Evolutionary conservation across 2,797 vertebrate species (phyloP), one percentile per base, ranked within the genome.

Genomic region (Hypotaenidia okinawae): DNA sequence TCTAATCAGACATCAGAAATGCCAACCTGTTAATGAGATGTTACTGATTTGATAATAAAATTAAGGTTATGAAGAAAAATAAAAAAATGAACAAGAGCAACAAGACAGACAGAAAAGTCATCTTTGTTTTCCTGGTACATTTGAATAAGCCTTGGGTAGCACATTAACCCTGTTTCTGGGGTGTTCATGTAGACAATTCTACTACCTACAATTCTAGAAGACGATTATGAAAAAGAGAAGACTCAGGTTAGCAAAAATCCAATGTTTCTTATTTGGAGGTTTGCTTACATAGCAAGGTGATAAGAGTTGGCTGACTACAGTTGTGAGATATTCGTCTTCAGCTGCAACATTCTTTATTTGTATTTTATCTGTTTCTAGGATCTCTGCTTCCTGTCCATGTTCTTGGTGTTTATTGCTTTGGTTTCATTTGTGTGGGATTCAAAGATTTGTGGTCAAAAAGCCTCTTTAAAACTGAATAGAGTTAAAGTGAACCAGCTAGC

Each of bases 31-130:
- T 66, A 85, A 67, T 63, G 35, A 79, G 79, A 18, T 59, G 9
- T 27, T 90, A 58, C 15, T 66, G 58, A 78, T 61, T 25, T 76
- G 12, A 70, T 32, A 47, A 5, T n/a, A 61, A 68, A 63, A 0
- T 47, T 47, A 27, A 87, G 32, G 61, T n/a, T 32, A 68, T 39
- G 17, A 22, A 63, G 6, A 4, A 4, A 28, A 32, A 30, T 25
- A 30, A 76, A 17, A 15, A 45, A 19, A 9, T 45, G 18, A 18
- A 24, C 6, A 55, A 25, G 7, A 39, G 33, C 32, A 35, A 17
- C 6, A 58, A 30, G 13, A 49, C 23, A 49, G 21, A 11, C 1
- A 37, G 4, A 2, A 55, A n/a, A 81, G 1, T 32, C 0, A 64
- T 32, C 8, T 33, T 84, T 45, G 25, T 62, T 6, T 22, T 80